Evolutionary conservation across 2,797 vertebrate genomes (phyloP), one percentile per base, ranked within the genome.

Genomic region (Diplodus puntazzo): DNA sequence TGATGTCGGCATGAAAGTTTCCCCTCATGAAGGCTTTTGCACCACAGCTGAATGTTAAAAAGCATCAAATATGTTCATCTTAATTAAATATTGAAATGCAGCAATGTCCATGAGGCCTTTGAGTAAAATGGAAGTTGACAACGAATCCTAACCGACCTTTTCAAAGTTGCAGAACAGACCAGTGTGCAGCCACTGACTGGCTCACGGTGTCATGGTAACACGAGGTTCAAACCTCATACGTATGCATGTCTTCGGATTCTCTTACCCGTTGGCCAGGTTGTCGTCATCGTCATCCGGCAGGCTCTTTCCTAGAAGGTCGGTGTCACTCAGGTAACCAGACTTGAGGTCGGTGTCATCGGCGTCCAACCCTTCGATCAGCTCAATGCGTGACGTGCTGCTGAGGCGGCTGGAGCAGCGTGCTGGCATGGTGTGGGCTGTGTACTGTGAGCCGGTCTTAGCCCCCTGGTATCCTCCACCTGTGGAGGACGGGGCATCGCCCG

Each of bases 301-400:
- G 9, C 96, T 97, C 93, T 98, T 99, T 55, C 97, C 96, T 74
- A 97, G 95, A 76, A 99, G 93, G 75, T 99, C 98, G 0, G 96
- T 97, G 94, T 99, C 98, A 20, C 96, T 97, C 95, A 99, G 95
- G 93, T 99, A 99, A 60, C 98, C 97, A 0, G 98, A 98, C 91
- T 99, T 99, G 79, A 98, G 96, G 85, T 98, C 97, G 4, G 93
- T 70, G 0, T 97, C 96, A 0, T 97, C 96, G 0, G 87, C 82
- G 67, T 98, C 97, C 86, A 98, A 90, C 0, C 96, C 94, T 88
- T 98, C 98, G 0, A 99, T 96, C 76, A 99, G 96, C 92, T 99
- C 97, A 60, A 97, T 95, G 80, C 96, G 97, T n/a, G 98, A 96
- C 20, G 97, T 96, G 94, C 97, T 96, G 94, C 94, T 96, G 83